Evolutionary conservation across 1,140 invertebrate species (phyloP).

Genomic region (Zaprionus camerounensis): DNA sequence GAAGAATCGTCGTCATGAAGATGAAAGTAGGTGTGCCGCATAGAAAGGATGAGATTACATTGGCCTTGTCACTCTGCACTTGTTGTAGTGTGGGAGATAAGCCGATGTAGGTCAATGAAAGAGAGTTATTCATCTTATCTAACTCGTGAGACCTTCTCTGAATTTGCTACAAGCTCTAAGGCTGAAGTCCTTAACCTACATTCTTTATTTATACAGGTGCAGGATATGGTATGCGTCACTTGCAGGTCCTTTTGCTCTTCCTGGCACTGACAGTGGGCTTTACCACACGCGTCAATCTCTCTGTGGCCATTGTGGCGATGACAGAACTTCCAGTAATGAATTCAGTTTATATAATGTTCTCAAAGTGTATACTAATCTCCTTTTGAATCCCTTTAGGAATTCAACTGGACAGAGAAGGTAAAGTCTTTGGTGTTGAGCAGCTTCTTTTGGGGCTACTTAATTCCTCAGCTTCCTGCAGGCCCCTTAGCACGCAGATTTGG

Average conservation of each 20-base stretch:
- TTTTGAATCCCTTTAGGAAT: conserved; percentile 21
- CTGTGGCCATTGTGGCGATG: conserved; percentile 89
- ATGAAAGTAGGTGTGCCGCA: conserved; percentile 30
- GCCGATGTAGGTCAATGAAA: not conserved
- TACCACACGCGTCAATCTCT: conserved; percentile 87
- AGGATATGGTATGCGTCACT: conserved; percentile 84
- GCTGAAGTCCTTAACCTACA: not conserved
- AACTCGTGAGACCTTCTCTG: not conserved
- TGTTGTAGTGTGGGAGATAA: not conserved
- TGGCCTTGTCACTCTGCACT: not conserved
- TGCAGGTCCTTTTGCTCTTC: conserved; percentile 87
- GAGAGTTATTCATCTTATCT: not conserved
- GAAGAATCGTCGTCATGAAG: conserved; percentile 44
- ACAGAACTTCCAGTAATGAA: conserved; percentile 69
- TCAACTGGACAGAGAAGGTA: conserved; percentile 30
- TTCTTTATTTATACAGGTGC: conserved; percentile 18
- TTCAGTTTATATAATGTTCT: not conserved
- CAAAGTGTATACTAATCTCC: not conserved
- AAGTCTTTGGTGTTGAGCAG: conserved; percentile 85
- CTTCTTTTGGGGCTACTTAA: conserved; percentile 87
- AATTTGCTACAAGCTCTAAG: too few relatives aligned
- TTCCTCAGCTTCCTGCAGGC: conserved; percentile 87
- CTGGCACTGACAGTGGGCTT: conserved; percentile 86
- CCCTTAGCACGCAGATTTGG: conserved; percentile 87
- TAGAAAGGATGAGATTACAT: too few relatives aligned